These are phyloP conservation scores for Lasioglossum vierecki DNA, from an alignment of 2,888 invertebrate genomes.

Conservation along the genomic window DNA sequence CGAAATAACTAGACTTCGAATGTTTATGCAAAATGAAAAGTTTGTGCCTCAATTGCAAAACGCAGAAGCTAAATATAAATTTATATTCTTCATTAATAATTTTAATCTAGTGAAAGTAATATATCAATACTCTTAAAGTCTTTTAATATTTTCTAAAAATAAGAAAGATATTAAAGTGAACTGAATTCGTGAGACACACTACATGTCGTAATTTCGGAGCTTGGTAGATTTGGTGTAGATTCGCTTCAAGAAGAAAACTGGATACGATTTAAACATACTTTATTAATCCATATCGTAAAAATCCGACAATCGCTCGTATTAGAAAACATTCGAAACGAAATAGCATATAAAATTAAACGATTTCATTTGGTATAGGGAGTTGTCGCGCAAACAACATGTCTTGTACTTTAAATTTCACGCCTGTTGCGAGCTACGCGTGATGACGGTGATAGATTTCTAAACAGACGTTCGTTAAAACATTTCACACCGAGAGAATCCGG, in stretches of 20 bases:
- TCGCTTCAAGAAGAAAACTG: neutral
- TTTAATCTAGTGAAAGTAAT: too few species aligned
- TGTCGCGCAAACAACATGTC: slow-evolving; percentile 9
- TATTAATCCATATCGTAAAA: slow-evolving; percentile 44
- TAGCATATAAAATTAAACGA: slow-evolving; percentile 24
- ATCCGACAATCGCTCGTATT: neutral
- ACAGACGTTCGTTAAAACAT: slow-evolving; percentile 7
- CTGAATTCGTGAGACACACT: too few species aligned
- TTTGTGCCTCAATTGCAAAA: too few species aligned
- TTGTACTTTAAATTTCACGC: slow-evolving; percentile 5
- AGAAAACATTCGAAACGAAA: slow-evolving; percentile 17
- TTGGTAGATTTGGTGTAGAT: neutral
- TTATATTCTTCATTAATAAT: too few species aligned
- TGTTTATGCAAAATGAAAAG: too few species aligned
- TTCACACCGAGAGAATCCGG: neutral
- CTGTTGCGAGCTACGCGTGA: neutral
- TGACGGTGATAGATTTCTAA: neutral
- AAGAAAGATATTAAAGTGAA: too few species aligned
- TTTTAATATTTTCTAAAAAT: too few species aligned
- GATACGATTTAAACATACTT: slow-evolving; percentile 14
- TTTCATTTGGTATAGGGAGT: slow-evolving; percentile 26
- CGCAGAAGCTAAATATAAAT: too few species aligned
- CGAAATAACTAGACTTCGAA: too few species aligned
- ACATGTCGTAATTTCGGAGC: neutral
- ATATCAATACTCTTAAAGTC: too few species aligned